phyloP scores from a whole-genome alignment of 2,797 vertebrate species.

The Sebastes nivosus region DNA sequence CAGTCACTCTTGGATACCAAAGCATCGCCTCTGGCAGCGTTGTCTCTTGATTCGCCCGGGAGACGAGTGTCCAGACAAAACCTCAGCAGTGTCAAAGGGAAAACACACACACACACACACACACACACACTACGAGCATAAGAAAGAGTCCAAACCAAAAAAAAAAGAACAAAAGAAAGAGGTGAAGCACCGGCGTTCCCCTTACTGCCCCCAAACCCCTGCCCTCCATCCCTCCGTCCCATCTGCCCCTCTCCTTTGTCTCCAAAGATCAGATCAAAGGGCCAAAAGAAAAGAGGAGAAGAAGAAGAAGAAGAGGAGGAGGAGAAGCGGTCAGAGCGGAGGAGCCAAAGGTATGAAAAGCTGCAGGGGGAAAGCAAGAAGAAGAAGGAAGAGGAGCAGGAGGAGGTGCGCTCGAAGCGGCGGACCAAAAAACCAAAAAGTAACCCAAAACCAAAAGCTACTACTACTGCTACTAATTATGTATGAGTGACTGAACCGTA shows the following conservation, averaged over 20 bases:
- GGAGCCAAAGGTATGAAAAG: conserved; percentile 64
- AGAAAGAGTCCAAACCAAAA: conserved; percentile 73
- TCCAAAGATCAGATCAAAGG: conserved; percentile 76
- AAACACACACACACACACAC: conserved; percentile 25
- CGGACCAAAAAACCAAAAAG: conserved; percentile 76
- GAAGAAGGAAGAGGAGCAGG: conserved; percentile 38
- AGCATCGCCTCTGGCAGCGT: conserved; percentile 75
- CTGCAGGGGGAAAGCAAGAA: conserved; percentile 64
- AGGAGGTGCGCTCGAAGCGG: conserved; percentile 59
- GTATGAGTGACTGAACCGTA: conserved; percentile 74
- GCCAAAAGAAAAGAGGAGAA: conserved; percentile 58
- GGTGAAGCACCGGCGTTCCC: conserved; percentile 63
- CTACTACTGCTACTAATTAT: conserved; percentile 69
- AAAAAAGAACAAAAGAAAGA: conserved; percentile 68
- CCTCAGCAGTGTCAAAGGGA: conserved; percentile 76
- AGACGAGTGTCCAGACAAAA: conserved; percentile 79
- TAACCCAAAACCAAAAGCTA: conserved; percentile 80
- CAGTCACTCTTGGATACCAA: conserved; percentile 84
- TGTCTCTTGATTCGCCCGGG: conserved; percentile 72
- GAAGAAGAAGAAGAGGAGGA: conserved; percentile 31
- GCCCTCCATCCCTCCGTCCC: conserved; percentile 69
- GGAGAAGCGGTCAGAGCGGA: conserved; percentile 64
- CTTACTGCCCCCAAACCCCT: conserved; percentile 63
- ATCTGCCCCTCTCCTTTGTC: conserved; percentile 71
- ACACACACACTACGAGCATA: conserved; percentile 36